Evolutionary conservation across 2,113 vertebrate genomes (phyloP).

Genomic region (Trematomus loennbergii): DNA sequence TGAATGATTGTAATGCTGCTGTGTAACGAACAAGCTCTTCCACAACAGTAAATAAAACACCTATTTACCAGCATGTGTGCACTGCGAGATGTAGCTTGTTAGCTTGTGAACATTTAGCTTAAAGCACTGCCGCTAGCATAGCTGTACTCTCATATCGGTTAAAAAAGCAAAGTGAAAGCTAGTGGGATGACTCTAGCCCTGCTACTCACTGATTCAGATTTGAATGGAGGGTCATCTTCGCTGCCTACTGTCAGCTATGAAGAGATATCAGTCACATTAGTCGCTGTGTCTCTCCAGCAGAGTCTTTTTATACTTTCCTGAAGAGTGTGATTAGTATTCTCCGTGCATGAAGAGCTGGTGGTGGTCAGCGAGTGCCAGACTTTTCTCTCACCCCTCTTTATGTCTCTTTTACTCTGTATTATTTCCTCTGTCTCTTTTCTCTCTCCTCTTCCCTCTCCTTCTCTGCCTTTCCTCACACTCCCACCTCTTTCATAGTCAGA

Average conservation of each 20-base stretch:
- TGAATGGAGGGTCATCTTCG: slow-evolving; percentile 2
- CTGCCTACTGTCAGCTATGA: slow-evolving; percentile 42
- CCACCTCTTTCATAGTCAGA: slow-evolving; percentile 20
- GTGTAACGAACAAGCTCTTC: too few species aligned
- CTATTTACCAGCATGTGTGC: not conserved
- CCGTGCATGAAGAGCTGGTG: slow-evolving; percentile 56
- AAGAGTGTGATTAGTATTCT: slow-evolving; percentile 76
- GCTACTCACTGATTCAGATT: not conserved
- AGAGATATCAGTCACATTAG: slow-evolving; percentile 60
- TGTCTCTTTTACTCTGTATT: slow-evolving; percentile 38
- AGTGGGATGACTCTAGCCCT: not conserved
- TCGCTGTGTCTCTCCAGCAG: slow-evolving; percentile 42
- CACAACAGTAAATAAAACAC: not conserved
- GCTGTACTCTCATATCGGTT: not conserved
- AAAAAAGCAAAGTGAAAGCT: not conserved
- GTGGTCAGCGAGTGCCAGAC: slow-evolving; percentile 67
- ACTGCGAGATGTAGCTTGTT: not conserved
- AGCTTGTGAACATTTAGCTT: not conserved
- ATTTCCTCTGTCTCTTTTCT: not conserved
- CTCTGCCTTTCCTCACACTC: slow-evolving; percentile 31
- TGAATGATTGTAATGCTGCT: too few species aligned
- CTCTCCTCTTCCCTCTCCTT: slow-evolving; percentile 14
- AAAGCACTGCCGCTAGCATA: not conserved
- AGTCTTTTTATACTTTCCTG: slow-evolving; percentile 49
- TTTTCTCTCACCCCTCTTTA: slow-evolving; percentile 48